Conservation (phyloP, 1,140 invertebrate species). For the Temnothorax curvispinosus region DNA sequence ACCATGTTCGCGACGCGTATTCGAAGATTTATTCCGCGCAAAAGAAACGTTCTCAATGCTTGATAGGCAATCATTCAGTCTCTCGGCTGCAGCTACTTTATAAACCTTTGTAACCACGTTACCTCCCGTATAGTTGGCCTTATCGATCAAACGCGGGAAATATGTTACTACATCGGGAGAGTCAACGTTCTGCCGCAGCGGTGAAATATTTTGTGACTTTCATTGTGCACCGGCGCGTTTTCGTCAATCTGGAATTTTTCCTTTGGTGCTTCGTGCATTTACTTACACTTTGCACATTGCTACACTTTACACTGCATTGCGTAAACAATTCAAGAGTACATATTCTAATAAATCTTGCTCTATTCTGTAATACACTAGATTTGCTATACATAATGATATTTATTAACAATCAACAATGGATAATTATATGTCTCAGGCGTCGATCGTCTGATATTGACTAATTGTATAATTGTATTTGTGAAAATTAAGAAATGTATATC, state of each 20-base stretch:
- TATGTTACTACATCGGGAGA: slow-evolving; percentile 53
- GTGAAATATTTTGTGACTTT: slow-evolving; percentile 50
- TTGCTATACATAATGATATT: neutral
- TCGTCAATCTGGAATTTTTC: slow-evolving; percentile 53
- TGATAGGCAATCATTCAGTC: slow-evolving; percentile 40
- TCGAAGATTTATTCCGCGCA: slow-evolving; percentile 16
- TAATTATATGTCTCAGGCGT: neutral
- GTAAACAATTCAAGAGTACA: neutral
- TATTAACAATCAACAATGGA: neutral
- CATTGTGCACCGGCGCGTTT: slow-evolving; percentile 27
- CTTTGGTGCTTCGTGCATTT: slow-evolving; percentile 18
- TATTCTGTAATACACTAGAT: neutral
- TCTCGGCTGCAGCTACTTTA: slow-evolving; percentile 32
- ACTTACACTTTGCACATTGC: slow-evolving; percentile 1
- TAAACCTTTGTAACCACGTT: slow-evolving; percentile 56
- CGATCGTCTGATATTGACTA: neutral
- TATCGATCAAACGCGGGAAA: slow-evolving; percentile 61
- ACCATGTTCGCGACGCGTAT: neutral
- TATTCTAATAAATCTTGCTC: neutral
- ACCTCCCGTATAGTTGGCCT: slow-evolving; percentile 46
- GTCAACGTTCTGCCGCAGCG: neutral
- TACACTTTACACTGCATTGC: neutral
- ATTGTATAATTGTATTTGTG: neutral
- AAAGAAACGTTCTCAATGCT: slow-evolving; percentile 27
- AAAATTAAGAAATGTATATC: neutral